A percentile compares a stretch with the other conserved stretches of the same genome.
Evolutionary conservation across 2,113 vertebrate species (phyloP).

Genomic region (Hassar affinis): DNA sequence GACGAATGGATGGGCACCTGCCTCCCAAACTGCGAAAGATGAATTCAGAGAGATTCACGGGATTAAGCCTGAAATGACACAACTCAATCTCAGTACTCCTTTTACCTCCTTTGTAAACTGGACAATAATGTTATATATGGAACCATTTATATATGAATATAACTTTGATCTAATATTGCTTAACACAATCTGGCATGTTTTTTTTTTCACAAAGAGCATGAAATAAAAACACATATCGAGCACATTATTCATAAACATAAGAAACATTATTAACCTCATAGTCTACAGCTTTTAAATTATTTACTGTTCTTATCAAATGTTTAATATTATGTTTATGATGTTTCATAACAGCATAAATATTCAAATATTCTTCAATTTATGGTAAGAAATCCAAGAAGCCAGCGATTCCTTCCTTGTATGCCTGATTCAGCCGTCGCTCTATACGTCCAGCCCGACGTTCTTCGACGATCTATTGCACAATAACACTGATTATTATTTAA

Average conservation of each 20-base stretch:
- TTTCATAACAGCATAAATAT: slow-evolving; percentile 1
- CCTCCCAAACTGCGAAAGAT: slow-evolving; percentile 90
- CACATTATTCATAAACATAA: slow-evolving; percentile 23
- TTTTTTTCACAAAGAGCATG: slow-evolving; percentile 83
- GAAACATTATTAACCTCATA: slow-evolving; percentile 26
- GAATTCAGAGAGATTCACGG: slow-evolving; percentile 95
- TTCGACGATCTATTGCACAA: background rate
- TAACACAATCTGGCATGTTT: slow-evolving; percentile 82
- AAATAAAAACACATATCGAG: slow-evolving; percentile 28
- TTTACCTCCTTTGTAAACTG: slow-evolving; percentile 44
- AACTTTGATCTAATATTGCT: slow-evolving; percentile 56
- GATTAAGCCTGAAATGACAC: slow-evolving; percentile 63
- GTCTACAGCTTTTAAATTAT: slow-evolving; percentile 10
- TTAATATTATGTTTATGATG: slow-evolving; percentile 36
- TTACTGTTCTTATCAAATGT: slow-evolving; percentile 14
- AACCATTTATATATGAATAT: slow-evolving; percentile 72
- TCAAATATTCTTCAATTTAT: slow-evolving; percentile 2
- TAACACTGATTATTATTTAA: background rate
- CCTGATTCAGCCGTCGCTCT: slow-evolving; percentile 7
- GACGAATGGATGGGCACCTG: slow-evolving; percentile 56
- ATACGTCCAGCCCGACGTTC: background rate
- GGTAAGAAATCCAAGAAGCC: background rate
- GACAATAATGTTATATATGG: slow-evolving; percentile 54
- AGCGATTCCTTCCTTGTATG: background rate
- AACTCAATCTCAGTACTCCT: slow-evolving; percentile 2